Evolutionary conservation across 2,797 vertebrate species (phyloP).

Genomic region (Alauda arvensis): DNA sequence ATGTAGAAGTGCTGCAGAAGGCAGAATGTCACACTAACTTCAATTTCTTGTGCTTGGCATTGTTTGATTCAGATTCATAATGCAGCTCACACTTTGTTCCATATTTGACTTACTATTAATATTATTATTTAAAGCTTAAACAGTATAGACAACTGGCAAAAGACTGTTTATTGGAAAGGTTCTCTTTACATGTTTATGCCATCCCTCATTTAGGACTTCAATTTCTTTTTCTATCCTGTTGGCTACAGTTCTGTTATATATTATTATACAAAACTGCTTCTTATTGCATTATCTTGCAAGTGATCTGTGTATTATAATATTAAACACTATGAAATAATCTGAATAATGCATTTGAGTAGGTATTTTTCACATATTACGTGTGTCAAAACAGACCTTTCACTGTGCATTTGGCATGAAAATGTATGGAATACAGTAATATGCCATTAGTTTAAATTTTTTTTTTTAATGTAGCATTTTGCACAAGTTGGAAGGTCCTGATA

Average conservation of each 20-base stretch:
- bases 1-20: neutral
- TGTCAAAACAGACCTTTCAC: neutral
- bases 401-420: neutral
- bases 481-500: neutral
- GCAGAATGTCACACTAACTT: neutral
- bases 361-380: neutral
- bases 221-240: neutral
- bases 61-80: neutral
- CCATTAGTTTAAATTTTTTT: neutral
- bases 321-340: neutral
- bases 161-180: neutral
- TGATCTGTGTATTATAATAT: neutral
- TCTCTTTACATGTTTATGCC: neutral
- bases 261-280: neutral
- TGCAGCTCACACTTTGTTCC: neutral
- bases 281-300: neutral
- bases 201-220: neutral
- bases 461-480: neutral
- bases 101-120: neutral
- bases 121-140: constrained; percentile 1
- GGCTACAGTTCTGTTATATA: neutral
- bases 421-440: neutral
- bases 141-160: neutral
- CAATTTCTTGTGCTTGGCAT: neutral
- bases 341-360: neutral